phyloP scores from a whole-genome alignment of 2,888 invertebrate genomes.

The Melanotus villosus region DNA sequence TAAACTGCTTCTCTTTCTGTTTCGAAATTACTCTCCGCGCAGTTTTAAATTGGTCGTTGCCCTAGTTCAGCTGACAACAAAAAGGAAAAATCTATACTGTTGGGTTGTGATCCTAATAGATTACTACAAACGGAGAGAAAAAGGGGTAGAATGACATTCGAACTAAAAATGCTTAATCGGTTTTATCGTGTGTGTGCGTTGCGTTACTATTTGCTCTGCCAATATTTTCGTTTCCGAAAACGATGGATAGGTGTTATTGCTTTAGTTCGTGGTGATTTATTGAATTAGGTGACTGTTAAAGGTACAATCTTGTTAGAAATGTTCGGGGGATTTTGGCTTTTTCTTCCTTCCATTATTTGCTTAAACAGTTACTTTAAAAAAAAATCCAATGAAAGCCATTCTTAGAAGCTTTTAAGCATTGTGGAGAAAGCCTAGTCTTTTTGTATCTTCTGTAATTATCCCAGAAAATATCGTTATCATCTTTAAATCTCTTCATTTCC shows the following conservation, averaged over 20 bases:
- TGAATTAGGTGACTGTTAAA: neutral
- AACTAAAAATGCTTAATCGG: conserved; percentile 33
- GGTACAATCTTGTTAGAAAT: no score
- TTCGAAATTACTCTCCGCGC: conserved; percentile 36
- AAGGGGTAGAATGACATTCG: conserved; percentile 22
- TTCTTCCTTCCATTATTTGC: no score
- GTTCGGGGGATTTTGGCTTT: no score
- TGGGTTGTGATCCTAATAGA: conserved; percentile 31
- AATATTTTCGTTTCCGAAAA: conserved; percentile 12
- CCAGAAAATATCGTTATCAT: no score
- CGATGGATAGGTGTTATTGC: neutral
- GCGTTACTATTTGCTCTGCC: conserved; percentile 31
- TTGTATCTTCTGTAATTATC: no score
- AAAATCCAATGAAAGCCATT: no score
- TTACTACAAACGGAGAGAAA: conserved; percentile 24
- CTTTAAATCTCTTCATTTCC: no score
- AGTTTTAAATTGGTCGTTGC: conserved; percentile 41
- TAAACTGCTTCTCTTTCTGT: conserved; percentile 39
- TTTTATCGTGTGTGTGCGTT: conserved; percentile 31
- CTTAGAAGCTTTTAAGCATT: no score
- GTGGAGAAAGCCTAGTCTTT: no score
- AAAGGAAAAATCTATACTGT: conserved; percentile 38
- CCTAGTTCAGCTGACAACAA: conserved; percentile 32
- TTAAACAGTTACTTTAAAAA: no score
- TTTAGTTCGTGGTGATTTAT: neutral